A percentile compares a stretch with the other conserved stretches of the same genome.
These are phyloP conservation scores for Ormyrus nitidulus DNA, from an alignment of 2,888 invertebrate genomes.

Conservation along the genomic window DNA sequence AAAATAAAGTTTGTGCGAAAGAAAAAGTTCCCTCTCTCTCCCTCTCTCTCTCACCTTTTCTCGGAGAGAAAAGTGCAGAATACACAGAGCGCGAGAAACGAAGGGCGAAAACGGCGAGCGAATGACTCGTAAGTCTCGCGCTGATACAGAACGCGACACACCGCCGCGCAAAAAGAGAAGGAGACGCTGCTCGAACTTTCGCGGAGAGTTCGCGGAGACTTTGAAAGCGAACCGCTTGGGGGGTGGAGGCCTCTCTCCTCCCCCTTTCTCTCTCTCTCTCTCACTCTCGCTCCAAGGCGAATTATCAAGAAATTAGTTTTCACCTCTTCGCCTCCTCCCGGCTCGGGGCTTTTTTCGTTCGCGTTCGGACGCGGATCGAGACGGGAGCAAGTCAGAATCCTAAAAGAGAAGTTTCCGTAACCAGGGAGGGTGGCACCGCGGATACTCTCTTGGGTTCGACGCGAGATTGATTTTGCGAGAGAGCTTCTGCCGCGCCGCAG, in stretches of 20 bases:
- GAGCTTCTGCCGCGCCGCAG: conserved; percentile 52
- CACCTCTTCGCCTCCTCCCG: conserved; percentile 52
- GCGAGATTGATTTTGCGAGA: conserved; percentile 69
- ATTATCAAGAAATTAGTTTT: conserved; percentile 63
- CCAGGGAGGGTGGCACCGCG: conserved; percentile 2
- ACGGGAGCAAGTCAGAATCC: background rate
- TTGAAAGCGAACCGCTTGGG: too few relatives aligned
- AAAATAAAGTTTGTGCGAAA: too few relatives aligned
- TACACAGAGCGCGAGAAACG: background rate
- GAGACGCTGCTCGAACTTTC: background rate
- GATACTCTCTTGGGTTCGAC: conserved; percentile 40
- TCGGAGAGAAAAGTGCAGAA: too few relatives aligned
- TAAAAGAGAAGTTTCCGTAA: conserved; percentile 46
- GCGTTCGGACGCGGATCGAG: conserved; percentile 8
- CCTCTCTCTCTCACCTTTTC: too few relatives aligned
- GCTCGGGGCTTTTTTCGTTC: conserved; percentile 20
- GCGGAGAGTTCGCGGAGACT: background rate
- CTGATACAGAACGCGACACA: conserved; percentile 36
- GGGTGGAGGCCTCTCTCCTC: too few relatives aligned
- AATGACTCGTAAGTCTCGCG: conserved; percentile 47
- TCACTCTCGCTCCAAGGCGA: conserved; percentile 45
- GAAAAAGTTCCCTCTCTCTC: too few relatives aligned
- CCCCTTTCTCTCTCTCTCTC: background rate
- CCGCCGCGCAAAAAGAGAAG: conserved; percentile 8
- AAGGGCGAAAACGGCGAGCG: conserved; percentile 4